Conservation (phyloP, 2,888 invertebrate species). For the Lepidonotus clava region DNA sequence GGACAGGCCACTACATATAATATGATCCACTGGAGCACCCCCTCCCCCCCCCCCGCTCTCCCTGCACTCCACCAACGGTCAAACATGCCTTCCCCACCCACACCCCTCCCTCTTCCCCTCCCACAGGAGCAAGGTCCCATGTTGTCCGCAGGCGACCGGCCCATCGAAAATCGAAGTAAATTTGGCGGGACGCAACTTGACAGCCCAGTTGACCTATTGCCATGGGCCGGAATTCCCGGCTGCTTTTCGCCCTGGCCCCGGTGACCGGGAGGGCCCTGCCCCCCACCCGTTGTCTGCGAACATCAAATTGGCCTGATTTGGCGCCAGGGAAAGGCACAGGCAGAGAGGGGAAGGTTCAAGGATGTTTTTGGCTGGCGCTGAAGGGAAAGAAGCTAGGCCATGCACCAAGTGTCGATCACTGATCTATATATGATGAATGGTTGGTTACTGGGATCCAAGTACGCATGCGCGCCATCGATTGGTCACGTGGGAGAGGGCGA, state of each 20-base stretch:
- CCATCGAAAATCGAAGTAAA: slow-evolving; percentile 52
- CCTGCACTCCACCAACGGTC: neutral
- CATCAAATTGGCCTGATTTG: neutral
- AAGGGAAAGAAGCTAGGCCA: too few species aligned
- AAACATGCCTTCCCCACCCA: neutral
- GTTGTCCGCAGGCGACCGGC: neutral
- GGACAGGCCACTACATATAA: too few species aligned
- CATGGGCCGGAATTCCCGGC: neutral
- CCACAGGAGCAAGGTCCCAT: neutral
- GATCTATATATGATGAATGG: slow-evolving; percentile 23
- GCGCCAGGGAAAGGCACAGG: too few species aligned
- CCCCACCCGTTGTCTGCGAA: neutral
- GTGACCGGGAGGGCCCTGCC: neutral
- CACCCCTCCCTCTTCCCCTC: neutral
- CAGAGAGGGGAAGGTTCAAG: too few species aligned
- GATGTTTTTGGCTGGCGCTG: too few species aligned
- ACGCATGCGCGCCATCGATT: slow-evolving; percentile 7
- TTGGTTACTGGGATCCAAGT: neutral
- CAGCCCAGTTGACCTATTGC: slow-evolving; percentile 26
- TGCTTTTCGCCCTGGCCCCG: neutral
- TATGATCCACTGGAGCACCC: neutral
- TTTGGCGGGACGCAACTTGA: slow-evolving; percentile 50
- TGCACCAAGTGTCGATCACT: slow-evolving; percentile 29
- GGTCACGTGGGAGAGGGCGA: neutral
- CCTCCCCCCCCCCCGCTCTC: neutral